phyloP scores from a whole-genome alignment of 2,888 invertebrate genomes.

The Graphium colonna region DNA sequence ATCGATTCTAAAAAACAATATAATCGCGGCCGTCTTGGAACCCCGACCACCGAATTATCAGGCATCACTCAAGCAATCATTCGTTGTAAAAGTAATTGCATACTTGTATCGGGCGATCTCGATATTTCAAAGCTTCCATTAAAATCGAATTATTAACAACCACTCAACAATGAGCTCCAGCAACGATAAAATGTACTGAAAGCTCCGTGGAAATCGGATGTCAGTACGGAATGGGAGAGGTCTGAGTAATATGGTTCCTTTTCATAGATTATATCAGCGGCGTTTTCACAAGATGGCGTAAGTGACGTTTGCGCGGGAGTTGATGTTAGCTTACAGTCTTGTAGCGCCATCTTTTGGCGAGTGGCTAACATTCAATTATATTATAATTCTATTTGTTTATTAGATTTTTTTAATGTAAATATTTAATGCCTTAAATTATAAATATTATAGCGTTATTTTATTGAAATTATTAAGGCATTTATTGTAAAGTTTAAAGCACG shows the following conservation, averaged over 20 bases:
- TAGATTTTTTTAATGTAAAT: not conserved
- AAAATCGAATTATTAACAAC: constrained; percentile 64
- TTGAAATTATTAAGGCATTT: no score
- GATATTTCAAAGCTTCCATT: constrained; percentile 59
- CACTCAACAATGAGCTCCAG: constrained; percentile 25
- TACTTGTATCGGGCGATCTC: constrained; percentile 47
- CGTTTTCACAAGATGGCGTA: constrained; percentile 39
- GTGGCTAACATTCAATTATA: constrained; percentile 41
- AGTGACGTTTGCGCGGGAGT: constrained; percentile 46
- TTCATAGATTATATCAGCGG: constrained; percentile 21
- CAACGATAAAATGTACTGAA: not conserved
- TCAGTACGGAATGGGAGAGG: constrained; percentile 21
- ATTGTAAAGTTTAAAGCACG: no score
- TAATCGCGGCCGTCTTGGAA: constrained; percentile 27
- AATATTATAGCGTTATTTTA: no score
- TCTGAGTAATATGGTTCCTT: constrained; percentile 28
- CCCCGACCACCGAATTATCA: constrained; percentile 45
- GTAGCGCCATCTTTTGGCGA: constrained; percentile 59
- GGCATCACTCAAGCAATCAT: constrained; percentile 56
- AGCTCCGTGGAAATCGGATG: not conserved
- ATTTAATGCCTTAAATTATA: constrained; percentile 8
- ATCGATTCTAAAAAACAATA: constrained; percentile 18
- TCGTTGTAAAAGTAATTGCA: constrained; percentile 60
- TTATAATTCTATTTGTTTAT: not conserved
- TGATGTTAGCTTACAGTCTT: constrained; percentile 14